Conservation (phyloP, 2,797 vertebrate species). For the Notamacropus eugenii region DNA sequence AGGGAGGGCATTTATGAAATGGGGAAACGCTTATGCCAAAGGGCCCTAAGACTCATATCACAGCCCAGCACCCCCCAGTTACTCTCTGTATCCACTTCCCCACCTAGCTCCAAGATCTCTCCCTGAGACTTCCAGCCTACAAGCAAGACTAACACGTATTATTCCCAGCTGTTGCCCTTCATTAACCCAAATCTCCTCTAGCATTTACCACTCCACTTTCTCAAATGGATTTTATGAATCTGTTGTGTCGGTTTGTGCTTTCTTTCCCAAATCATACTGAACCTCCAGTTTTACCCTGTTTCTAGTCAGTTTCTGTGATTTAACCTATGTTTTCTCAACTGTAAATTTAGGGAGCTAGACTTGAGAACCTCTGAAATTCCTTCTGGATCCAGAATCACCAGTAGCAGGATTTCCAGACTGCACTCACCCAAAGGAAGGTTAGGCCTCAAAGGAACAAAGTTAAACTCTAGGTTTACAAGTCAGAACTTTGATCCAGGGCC, state of each 20-base stretch:
- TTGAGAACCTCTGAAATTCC: background rate
- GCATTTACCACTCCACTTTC: background rate
- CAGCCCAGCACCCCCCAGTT: background rate
- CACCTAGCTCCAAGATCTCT: background rate
- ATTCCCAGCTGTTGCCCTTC: background rate
- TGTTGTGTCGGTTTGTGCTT: background rate
- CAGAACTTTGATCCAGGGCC: background rate
- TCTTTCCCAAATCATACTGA: background rate
- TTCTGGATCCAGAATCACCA: background rate
- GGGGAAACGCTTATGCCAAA: background rate
- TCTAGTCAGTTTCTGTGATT: background rate
- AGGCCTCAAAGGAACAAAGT: background rate
- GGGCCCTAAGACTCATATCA: background rate
- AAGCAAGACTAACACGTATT: background rate
- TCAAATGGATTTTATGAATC: background rate
- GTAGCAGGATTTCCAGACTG: background rate
- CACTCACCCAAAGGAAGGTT: background rate
- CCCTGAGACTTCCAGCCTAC: background rate
- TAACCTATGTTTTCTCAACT: background rate
- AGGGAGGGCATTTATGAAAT: too few relatives aligned
- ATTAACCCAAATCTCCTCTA: background rate
- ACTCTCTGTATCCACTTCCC: rapidly evolving
- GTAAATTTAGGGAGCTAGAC: background rate
- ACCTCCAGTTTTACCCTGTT: background rate
- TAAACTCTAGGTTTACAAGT: background rate